Base-by-base conservation (phyloP, 2,113 vertebrate species). In the Crocuta crocuta region DNA sequence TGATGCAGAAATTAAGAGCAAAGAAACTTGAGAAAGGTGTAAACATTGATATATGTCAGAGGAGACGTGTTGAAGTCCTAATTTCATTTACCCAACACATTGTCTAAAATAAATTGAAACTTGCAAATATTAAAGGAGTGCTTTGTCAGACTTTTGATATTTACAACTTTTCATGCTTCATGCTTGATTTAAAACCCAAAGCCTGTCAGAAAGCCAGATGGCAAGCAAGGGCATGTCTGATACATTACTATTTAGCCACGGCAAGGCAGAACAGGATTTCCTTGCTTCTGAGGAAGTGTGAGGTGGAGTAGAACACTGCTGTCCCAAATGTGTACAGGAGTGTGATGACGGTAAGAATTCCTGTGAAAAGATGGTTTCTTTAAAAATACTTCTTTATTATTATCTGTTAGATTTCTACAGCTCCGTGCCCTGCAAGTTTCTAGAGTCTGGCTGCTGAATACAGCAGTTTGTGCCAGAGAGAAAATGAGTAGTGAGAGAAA, bases 401-500 rank as follows among this genome's bases (percentile, higher is more conserved):
- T 87, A 50, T 73, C 50, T 68, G 19, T 70, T 82, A 55, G 73
- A 26, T 89, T 93, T 76, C 73, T 66, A 10, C 21, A 74, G 23
- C 63, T 63, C 53, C 39, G 21, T 78, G 78, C 19, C 89, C 74
- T 80, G 17, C 39, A 19, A 31, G 55, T 48, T 63, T 87, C 28
- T 55, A 33, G 92, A 95, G 55, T 26, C 63, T 65, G n/a, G 65
- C 28, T 93, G 53, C 63, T 80, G 35, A 39, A 23, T 35, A 28
- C 7, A 82, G 95, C 66, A 93, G 91, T 89, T 86, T 93, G 65
- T 97, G 68, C 94, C 79, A 73, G 83, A 87, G 93, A 96, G 87
- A 89, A 95, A 94, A 74, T n/a, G 89, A 93, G 10, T 43, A 23
- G 35, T 70, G 90, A 96, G 94, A 92, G 89, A 87, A 65, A n/a